Evolutionary conservation across 2,113 vertebrate species (phyloP), one percentile per base, ranked within the genome.

Genomic region (Brachyhypopomus occidentalis): DNA sequence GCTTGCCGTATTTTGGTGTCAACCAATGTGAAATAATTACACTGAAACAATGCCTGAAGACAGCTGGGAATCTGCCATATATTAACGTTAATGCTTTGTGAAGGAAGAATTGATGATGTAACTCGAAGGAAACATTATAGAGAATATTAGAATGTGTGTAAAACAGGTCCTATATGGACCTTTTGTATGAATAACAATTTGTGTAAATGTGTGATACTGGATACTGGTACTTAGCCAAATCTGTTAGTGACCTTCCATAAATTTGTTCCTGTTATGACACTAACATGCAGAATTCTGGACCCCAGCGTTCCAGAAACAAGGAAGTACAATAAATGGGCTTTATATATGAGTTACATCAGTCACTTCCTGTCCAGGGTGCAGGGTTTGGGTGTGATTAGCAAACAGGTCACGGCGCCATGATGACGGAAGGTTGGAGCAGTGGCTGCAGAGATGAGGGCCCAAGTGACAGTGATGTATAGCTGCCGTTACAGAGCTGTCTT

Each of bases 391-490:
- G 84, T 76, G 72, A 80, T 89, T 84, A 86, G 75, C 23, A 48
- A 71, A 83, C 89, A 74, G 81, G 84, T 83, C 75, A 84, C 8
- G 79, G 20, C 9, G 71, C 82, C 9, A 52, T 67, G 83, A 83
- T 86, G 83, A 73, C 83, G 77, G 86, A 81, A 88, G 77, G 87
- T 89, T 81, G 81, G 83, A 23, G 74, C 63, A 11, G 83, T 63
- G 69, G 81, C 87, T 90, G 88, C 0, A 78, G 80, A 90, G 88
- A 89, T 86, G 86, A 78, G 23, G 8, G 22, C 78, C 59, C 48
- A 81, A 92, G 73, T 92, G 95, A 95, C 94, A 94, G 92, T 95
- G 95, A 96, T 94, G 91, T 91, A 96, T 95, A 80, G 17, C 88
- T 86, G 87, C 56, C 86, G 89, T 89, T 87, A 84, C 22, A 82